These are phyloP conservation scores for Dipodomys spectabilis DNA, from an alignment of 2,113 vertebrate species.

Conservation along the genomic window DNA sequence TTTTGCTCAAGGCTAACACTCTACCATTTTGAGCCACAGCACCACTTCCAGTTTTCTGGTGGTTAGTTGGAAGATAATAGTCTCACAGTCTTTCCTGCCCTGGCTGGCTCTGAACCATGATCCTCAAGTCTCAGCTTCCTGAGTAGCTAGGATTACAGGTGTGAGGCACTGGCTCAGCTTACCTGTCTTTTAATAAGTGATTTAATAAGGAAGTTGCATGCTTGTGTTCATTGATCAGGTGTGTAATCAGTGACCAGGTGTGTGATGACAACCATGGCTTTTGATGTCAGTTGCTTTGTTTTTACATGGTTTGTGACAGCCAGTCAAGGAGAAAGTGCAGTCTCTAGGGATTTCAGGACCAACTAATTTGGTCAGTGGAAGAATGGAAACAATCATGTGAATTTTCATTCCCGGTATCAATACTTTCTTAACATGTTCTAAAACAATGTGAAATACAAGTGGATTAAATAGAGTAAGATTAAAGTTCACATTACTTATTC, in stretches of 20 bases:
- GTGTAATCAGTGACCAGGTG: background rate
- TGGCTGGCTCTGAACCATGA: no score
- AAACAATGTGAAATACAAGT: background rate
- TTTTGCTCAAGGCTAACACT: no score
- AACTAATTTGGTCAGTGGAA: background rate
- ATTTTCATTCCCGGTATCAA: background rate
- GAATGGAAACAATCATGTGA: background rate
- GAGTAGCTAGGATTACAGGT: no score
- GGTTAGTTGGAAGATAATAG: no score
- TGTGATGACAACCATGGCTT: background rate
- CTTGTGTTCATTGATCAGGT: background rate
- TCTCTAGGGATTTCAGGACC: background rate
- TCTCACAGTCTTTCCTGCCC: no score
- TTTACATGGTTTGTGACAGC: conserved; percentile 2
- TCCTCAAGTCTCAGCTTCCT: no score
- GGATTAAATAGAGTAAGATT: background rate
- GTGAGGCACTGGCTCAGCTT: no score
- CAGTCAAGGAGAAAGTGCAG: background rate
- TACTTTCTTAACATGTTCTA: background rate
- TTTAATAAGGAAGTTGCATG: background rate
- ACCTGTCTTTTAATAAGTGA: no score
- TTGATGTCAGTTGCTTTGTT: conserved; percentile 6
- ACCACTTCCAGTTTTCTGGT: no score
- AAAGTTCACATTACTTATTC: background rate
- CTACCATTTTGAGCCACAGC: no score